Base-by-base conservation (phyloP, 2,888 invertebrate genomes). In the Myopa tessellatipennis region DNA sequence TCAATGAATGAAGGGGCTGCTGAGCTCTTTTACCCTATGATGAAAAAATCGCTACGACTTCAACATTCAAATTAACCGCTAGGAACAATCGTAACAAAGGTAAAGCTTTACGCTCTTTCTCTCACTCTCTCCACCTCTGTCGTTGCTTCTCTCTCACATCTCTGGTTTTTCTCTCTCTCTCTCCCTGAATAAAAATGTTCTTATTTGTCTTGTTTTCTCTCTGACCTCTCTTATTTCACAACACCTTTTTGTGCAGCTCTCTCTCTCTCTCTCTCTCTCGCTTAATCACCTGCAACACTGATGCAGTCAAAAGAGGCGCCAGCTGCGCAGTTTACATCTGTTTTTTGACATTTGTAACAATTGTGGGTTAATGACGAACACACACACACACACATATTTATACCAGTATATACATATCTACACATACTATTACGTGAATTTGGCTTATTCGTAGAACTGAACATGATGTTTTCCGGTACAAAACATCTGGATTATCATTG, bases 341-440 rank as follows among this genome's bases (percentile, higher is more conserved):
- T 55, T 55, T 77, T 81, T 80, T 82, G 82, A 82, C 82, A 82
- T 79, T 82, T 82, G 80, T 81, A 79, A 81, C 81, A 81, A 80
- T 78, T 82, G 69, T 69, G 75, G 69, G 75, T 75, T 75, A 75
- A 75, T 60, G 60, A 58, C 38, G 38, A n/a, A 38, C 18, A 80
- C 80, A 80, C 80, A 82, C 77, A 61, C 58, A 73, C 68, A 58
- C 45, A 58, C 38, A 74, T 45, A 60, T 68, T 65, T 18, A 38
- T 10, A 36, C 16, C 45, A 45, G 55, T 36, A 73, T 40, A 72
- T 67, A 63, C 70, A 65, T 65, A 50, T 38, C 26, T 63, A 74
- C 26, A 73, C 50, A 26, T 26, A 86, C 85, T 87, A 84, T 86
- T 87, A 87, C 87, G 87, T 87, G 87, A 87, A 86, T 86, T 84